phyloP scores from a whole-genome alignment of 2,113 vertebrate genomes.

The Shinisaurus crocodilurus region DNA sequence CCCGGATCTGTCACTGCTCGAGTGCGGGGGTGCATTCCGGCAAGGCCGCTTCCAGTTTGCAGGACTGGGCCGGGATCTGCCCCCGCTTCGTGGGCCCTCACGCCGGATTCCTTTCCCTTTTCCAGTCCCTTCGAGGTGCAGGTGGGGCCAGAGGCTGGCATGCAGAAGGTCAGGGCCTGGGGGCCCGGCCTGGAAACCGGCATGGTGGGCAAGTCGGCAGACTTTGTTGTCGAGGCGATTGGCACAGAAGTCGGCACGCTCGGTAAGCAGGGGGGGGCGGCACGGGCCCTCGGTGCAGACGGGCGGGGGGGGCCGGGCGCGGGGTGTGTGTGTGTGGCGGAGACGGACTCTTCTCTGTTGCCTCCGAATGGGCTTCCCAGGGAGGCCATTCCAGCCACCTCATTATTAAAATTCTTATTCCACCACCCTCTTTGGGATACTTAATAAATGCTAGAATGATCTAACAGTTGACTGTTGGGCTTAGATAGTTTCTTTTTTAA shows the following conservation, averaged over 20 bases:
- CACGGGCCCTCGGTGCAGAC: accelerated
- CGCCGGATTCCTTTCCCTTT: not conserved
- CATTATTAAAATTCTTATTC: too few species aligned
- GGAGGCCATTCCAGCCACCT: not conserved
- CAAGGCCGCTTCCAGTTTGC: not conserved
- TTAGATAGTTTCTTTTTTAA: too few species aligned
- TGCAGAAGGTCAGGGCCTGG: slow-evolving; percentile 95
- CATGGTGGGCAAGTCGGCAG: slow-evolving; percentile 91
- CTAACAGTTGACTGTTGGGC: too few species aligned
- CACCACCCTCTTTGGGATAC: too few species aligned
- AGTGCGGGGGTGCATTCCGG: not conserved
- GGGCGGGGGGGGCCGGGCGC: too few species aligned
- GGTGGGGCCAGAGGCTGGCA: slow-evolving; percentile 85
- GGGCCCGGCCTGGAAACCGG: slow-evolving; percentile 93
- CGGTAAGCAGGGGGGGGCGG: slow-evolving; percentile 74
- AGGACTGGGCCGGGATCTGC: not conserved
- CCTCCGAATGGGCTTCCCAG: not conserved
- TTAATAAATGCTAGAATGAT: too few species aligned
- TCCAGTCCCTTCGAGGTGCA: slow-evolving; percentile 89
- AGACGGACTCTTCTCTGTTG: not conserved
- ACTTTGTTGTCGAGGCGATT: slow-evolving; percentile 95
- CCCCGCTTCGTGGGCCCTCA: accelerated
- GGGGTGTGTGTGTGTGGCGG: too few species aligned
- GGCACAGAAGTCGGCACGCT: slow-evolving; percentile 95
- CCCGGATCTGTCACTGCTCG: too few species aligned